Evolutionary conservation across 2,888 invertebrate genomes (phyloP), one percentile per base, ranked within the genome.

Genomic region (Troides helena): DNA sequence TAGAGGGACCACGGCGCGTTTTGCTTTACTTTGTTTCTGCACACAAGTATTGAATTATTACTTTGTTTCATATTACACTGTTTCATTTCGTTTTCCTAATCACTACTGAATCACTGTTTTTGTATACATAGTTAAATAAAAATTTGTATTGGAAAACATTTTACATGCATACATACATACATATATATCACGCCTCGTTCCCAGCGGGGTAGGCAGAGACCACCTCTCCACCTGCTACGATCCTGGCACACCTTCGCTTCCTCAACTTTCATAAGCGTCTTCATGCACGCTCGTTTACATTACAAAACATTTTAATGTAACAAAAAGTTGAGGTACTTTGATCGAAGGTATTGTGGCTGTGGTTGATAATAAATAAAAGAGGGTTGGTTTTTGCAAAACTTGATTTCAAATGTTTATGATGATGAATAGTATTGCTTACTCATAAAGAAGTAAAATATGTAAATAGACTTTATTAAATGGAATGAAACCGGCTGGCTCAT

Each of bases 371-470:
- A 18, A 53, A 53, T n/a, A 53, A 18, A n/a, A n/a, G 53, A 0
- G 2, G 14, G 8, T 18, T 53, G 4, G 53, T 53, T n/a, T 53
- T n/a, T 18, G 53, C 12, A 18, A 53, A 53, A 53, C n/a, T 53
- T n/a, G 53, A 53, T 53, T 53, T 53, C 18, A n/a, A 53, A 53
- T n/a, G 53, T n/a, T n/a, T 53, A 53, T n/a, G n/a, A 53, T n/a
- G 53, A n/a, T 53, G n/a, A 53, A 53, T 53, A 74, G 74, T 73
- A 78, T 74, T 74, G 73, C 72, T 74, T 75, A 8, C 23, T 72
- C 74, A 76, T 75, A 74, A 75, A 75, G 72, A 68, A 75, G 76
- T 80, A 78, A 80, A 80, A 75, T 80, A 77, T 79, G 78, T 73
- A 71, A 72, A 75, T 74, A 70, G 30, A 50, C 72, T 76, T 75